Conservation (phyloP, 2,113 vertebrate genomes). For the Pseudorectes ferrugineus region DNA sequence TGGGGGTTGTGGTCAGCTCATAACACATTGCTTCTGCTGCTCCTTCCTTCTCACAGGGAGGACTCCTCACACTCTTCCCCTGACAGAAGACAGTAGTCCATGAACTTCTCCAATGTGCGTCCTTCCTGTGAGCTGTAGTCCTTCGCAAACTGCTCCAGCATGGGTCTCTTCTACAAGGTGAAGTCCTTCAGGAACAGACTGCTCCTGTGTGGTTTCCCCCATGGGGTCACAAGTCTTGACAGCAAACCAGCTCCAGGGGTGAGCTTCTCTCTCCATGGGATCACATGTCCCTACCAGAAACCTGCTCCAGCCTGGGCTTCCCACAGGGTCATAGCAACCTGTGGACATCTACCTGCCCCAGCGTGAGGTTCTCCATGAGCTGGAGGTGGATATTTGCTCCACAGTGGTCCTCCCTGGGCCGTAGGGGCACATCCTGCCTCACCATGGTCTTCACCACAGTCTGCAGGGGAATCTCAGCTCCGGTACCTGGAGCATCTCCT, state of each 20-base stretch:
- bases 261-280: not conserved
- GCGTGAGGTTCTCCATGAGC: accelerated
- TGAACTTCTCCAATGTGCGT: not conserved
- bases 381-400: not conserved
- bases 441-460: too few species aligned
- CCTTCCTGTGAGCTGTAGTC: not conserved
- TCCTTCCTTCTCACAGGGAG: not conserved
- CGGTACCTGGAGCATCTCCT: accelerated
- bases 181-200: not conserved
- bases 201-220: not conserved
- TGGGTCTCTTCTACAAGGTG: accelerated
- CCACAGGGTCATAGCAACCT: not conserved
- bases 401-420: not conserved
- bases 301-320: not conserved
- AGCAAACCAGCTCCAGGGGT: not conserved
- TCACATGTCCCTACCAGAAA: not conserved
- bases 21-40: not conserved
- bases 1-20: not conserved
- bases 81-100: not conserved
- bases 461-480: not conserved
- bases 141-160: not conserved
- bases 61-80: too few species aligned
- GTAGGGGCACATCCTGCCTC: not conserved
- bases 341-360: not conserved
- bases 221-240: accelerated